Percentiles rank a stretch among this genome's conserved stretches.
phyloP scores from a whole-genome alignment of 2,113 vertebrate genomes.

The Tyrannus savana region DNA sequence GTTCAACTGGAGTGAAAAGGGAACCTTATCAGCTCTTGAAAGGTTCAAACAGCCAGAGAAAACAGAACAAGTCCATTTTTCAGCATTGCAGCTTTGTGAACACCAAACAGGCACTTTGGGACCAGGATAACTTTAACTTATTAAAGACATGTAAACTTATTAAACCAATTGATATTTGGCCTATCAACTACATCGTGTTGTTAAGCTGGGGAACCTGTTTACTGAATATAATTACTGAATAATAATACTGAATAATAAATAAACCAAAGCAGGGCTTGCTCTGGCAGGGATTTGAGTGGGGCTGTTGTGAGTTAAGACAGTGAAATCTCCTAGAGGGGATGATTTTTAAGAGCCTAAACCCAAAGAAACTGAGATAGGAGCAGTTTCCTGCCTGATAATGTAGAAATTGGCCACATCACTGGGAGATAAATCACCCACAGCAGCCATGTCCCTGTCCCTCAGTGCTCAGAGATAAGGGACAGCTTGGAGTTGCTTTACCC shows the following conservation, averaged over 20 bases:
- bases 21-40: not conserved
- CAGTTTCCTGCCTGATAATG: not conserved
- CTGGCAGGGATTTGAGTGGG: not conserved
- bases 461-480: not conserved
- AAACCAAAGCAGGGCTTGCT: not conserved
- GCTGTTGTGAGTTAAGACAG: not conserved
- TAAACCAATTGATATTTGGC: not conserved
- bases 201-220: not conserved
- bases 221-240: not conserved
- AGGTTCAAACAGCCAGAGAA: not conserved
- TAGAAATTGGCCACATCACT: not conserved
- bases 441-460: not conserved
- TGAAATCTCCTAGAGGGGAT: not conserved
- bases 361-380: not conserved
- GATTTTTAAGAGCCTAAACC: not conserved
- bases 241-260: not conserved
- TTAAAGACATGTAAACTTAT: not conserved
- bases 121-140: not conserved
- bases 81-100: not conserved
- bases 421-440: not conserved
- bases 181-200: accelerated
- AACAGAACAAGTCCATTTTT: not conserved
- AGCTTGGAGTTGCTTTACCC: not conserved
- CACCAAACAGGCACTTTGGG: not conserved
- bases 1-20: not conserved